phyloP scores from a whole-genome alignment of 2,888 invertebrate species.

The Doris montereyensis region DNA sequence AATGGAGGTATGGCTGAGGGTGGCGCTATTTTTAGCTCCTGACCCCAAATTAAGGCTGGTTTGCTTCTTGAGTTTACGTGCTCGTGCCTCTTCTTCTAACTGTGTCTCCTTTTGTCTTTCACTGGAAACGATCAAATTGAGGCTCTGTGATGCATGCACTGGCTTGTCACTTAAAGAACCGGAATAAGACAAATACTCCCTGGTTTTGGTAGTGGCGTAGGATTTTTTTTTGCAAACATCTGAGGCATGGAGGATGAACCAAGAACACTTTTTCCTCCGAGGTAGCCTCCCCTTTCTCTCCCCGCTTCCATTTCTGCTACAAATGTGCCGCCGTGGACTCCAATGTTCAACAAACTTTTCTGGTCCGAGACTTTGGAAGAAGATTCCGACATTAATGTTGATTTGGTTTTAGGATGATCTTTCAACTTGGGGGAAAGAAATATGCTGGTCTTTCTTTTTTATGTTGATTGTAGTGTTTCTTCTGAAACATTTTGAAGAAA shows the following conservation, averaged over 20 bases:
- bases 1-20: background rate
- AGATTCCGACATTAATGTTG: background rate
- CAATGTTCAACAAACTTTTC: no score
- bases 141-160: background rate
- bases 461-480: constrained; percentile 30
- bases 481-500: no score
- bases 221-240: no score
- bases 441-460: background rate
- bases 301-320: no score
- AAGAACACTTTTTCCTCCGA: no score
- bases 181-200: background rate
- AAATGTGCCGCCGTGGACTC: background rate
- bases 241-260: no score
- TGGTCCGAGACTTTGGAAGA: background rate
- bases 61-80: constrained; percentile 26
- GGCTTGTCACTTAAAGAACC: background rate
- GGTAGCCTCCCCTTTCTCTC: no score
- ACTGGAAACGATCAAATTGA: background rate
- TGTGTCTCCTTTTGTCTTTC: constrained; percentile 1
- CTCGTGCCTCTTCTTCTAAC: constrained; percentile 36
- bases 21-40: background rate
- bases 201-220: no score
- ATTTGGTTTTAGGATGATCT: background rate
- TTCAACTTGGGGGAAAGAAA: background rate
- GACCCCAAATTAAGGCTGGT: background rate